Evolutionary conservation across 2,113 vertebrate genomes (phyloP).

Genomic region (Clupea harengus): DNA sequence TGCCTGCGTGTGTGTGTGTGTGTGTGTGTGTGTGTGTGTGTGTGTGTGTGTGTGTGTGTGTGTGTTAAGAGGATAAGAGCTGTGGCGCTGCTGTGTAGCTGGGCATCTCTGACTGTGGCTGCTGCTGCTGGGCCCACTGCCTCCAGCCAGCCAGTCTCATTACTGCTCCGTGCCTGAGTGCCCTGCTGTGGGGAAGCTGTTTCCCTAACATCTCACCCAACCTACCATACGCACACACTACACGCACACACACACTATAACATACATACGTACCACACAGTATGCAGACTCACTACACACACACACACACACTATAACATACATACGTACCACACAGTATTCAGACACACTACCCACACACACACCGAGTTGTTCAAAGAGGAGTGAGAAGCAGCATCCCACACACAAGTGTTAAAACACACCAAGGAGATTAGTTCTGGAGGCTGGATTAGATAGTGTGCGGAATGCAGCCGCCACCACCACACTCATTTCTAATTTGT

Average conservation of each 20-base stretch:
- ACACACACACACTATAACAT: neutral
- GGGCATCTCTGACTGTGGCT: neutral
- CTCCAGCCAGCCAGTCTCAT: neutral
- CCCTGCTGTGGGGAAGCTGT: neutral
- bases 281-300: neutral
- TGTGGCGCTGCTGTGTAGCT: neutral
- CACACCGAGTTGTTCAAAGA: neutral
- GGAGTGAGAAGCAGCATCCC: neutral
- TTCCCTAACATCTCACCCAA: neutral
- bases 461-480: neutral
- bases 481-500: neutral
- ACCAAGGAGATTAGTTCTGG: neutral
- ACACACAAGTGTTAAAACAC: neutral
- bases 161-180: neutral
- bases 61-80: neutral
- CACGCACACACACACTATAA: neutral
- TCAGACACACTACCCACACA: neutral
- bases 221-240: neutral
- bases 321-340: no score
- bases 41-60: neutral
- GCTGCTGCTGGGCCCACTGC: neutral
- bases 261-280: neutral
- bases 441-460: neutral
- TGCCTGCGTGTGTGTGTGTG: neutral
- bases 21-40: neutral